A percentile compares a stretch with the other conserved stretches of the same genome.
Conservation (phyloP, 2,113 vertebrate species). For the Barnardius zonarius region DNA sequence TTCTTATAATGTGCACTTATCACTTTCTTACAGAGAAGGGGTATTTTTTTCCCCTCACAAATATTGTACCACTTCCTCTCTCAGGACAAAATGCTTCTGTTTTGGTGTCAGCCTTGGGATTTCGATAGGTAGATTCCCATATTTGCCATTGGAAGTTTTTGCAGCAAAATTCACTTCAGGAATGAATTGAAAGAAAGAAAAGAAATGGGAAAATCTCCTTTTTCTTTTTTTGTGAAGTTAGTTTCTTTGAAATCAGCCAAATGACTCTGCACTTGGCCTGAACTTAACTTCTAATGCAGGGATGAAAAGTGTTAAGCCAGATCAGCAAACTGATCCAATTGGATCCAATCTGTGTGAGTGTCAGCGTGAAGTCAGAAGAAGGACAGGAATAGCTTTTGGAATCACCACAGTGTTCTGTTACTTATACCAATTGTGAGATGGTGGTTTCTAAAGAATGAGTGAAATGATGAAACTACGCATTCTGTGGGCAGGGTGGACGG, state of each 20-base stretch:
- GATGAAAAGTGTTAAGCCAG: neutral
- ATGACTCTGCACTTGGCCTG: neutral
- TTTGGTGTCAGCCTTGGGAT: neutral
- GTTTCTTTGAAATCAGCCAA: neutral
- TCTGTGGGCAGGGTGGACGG: neutral
- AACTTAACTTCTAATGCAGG: neutral
- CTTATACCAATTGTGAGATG: neutral
- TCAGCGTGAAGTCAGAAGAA: neutral
- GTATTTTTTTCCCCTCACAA: neutral
- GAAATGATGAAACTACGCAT: neutral
- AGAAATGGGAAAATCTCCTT: neutral
- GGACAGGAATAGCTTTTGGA: neutral
- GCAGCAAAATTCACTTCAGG: neutral
- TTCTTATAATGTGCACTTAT: neutral
- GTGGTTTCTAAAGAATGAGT: neutral
- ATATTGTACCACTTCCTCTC: neutral
- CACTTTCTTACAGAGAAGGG: neutral
- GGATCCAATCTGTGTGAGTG: neutral
- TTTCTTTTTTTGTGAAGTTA: neutral
- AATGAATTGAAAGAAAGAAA: neutral
- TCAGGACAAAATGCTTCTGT: neutral
- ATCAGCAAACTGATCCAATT: neutral
- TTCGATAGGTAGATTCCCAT: neutral
- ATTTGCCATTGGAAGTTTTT: neutral
- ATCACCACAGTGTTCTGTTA: neutral